Evolutionary conservation across 2,797 vertebrate species (phyloP).

Genomic region (Schizopygopsis pylzovi): DNA sequence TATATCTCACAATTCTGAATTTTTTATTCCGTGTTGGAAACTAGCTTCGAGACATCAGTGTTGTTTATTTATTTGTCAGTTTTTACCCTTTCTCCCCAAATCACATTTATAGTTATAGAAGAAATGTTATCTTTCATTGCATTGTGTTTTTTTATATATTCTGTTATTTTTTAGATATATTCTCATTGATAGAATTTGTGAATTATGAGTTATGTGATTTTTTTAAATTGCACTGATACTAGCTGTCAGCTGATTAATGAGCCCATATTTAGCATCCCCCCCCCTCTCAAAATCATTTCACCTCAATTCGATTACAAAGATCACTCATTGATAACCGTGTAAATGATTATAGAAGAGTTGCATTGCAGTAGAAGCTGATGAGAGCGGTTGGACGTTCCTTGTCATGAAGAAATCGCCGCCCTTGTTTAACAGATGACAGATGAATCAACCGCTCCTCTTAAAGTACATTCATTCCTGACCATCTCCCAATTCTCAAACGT

Average conservation of each 20-base stretch:
- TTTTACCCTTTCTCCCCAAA: background rate
- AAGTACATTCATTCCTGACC: background rate
- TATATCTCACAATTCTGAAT: background rate
- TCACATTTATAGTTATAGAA: background rate
- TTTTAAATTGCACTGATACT: background rate
- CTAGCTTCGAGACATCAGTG: background rate
- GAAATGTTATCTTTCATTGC: background rate
- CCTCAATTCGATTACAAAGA: background rate
- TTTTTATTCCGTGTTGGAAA: background rate
- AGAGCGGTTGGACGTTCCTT: background rate
- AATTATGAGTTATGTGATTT: background rate
- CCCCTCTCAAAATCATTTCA: background rate
- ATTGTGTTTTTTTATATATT: background rate
- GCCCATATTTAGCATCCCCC: background rate
- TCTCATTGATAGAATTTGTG: background rate
- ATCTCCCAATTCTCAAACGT: conserved; percentile 10
- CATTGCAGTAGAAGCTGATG: background rate
- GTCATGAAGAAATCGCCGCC: background rate
- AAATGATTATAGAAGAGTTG: background rate
- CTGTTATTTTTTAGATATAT: background rate
- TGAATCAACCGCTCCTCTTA: background rate
- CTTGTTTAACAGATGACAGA: conserved; percentile 1
- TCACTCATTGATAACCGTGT: background rate
- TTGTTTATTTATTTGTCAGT: conserved; percentile 1
- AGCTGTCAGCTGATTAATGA: background rate